Evolutionary conservation across 2,797 vertebrate species (phyloP).

Genomic region (Microhierax caerulescens): DNA sequence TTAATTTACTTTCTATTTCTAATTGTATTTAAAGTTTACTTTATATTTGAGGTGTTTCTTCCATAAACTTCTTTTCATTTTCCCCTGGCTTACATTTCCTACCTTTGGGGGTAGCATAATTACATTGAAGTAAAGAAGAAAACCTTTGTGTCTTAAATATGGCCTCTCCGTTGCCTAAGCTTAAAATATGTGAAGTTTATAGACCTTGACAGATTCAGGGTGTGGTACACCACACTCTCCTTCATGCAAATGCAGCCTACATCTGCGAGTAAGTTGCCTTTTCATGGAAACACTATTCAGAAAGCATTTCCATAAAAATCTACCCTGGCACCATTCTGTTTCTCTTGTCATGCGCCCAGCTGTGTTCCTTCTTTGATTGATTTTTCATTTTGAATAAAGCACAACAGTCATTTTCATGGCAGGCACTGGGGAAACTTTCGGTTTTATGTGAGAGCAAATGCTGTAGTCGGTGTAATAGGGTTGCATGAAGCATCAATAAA

Average conservation of each 20-base stretch:
- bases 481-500: not conserved
- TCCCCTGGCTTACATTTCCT: not conserved
- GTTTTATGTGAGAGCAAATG: conserved; percentile 44
- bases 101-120: not conserved
- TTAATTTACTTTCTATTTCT: not conserved
- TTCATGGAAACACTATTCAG: conserved; percentile 68
- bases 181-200: conserved; percentile 44
- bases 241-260: not conserved
- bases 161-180: not conserved
- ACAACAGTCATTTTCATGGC: conserved; percentile 10
- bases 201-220: conserved; percentile 44
- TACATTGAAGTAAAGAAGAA: conserved; percentile 26
- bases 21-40: not conserved
- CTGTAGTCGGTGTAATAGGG: not conserved
- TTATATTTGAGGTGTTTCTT: not conserved
- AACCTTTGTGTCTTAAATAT: conserved; percentile 21
- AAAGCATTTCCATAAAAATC: conserved; percentile 66
- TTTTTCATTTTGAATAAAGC: conserved; percentile 54
- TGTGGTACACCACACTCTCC: conserved; percentile 37
- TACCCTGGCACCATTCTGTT: conserved; percentile 51
- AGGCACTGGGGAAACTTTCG: not conserved
- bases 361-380: conserved; percentile 62
- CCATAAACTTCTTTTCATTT: not conserved
- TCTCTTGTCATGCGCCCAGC: conserved; percentile 70
- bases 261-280: conserved; percentile 53